Conservation (phyloP, 1,140 invertebrate genomes). For the Lepidurus packardi region DNA sequence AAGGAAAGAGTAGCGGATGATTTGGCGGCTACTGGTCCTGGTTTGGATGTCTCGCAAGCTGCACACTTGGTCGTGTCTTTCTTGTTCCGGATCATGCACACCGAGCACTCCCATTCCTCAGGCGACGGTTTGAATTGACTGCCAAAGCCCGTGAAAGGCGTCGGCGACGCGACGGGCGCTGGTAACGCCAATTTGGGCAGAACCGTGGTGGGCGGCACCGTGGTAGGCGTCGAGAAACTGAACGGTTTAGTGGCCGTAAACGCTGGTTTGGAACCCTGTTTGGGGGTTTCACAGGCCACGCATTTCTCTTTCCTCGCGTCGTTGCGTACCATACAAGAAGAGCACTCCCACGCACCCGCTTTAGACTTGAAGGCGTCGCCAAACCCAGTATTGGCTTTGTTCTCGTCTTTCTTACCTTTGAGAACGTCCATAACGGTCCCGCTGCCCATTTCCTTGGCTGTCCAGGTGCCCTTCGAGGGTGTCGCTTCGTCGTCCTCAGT, state of each 20-base stretch:
- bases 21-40: slow-evolving; percentile 43
- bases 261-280: slow-evolving; percentile 44
- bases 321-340: slow-evolving; percentile 56
- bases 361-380: slow-evolving; percentile 50
- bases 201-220: slow-evolving; percentile 4
- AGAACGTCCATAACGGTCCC: slow-evolving; percentile 12
- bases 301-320: slow-evolving; percentile 50
- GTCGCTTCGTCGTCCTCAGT: slow-evolving; percentile 16
- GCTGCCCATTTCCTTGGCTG: slow-evolving; percentile 9
- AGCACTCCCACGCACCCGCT: slow-evolving; percentile 54
- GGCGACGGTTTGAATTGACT: slow-evolving; percentile 51
- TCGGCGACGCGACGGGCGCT: background rate
- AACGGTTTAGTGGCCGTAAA: slow-evolving; percentile 38
- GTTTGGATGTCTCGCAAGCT: slow-evolving; percentile 58
- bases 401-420: background rate
- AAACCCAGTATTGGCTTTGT: slow-evolving; percentile 42
- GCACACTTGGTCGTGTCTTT: slow-evolving; percentile 52
- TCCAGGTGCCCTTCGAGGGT: slow-evolving; percentile 28
- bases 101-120: slow-evolving; percentile 58
- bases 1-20: background rate
- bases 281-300: slow-evolving; percentile 49
- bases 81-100: slow-evolving; percentile 61
- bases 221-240: slow-evolving; percentile 40
- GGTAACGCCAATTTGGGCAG: slow-evolving; percentile 20
- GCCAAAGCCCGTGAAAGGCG: slow-evolving; percentile 45